A percentile compares a stretch with the other conserved stretches of the same genome.
Conservation (phyloP, 2,888 invertebrate species). For the Drosophila pseudotakahashii region DNA sequence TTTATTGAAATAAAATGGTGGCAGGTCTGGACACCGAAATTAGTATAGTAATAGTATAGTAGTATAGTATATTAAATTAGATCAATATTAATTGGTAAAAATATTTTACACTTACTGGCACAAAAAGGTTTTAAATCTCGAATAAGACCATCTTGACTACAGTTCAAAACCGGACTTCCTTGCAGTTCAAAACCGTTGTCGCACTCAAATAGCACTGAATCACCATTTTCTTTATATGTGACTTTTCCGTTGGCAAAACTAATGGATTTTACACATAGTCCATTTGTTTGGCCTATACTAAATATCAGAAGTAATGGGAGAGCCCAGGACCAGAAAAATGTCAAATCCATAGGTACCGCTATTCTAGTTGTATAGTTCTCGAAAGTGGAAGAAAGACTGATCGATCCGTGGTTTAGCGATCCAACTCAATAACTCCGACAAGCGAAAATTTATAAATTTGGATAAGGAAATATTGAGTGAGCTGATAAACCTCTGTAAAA, state of each 20-base stretch:
- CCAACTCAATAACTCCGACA: not conserved
- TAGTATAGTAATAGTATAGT: too few species aligned
- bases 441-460: not conserved
- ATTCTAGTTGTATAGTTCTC: not conserved
- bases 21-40: too few species aligned
- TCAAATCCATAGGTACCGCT: not conserved
- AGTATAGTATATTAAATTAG: too few species aligned
- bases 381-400: not conserved
- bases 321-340: not conserved
- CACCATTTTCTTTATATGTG: not conserved
- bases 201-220: conserved; percentile 14
- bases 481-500: not conserved
- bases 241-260: not conserved
- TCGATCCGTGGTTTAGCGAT: not conserved
- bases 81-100: not conserved
- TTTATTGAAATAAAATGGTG: too few species aligned
- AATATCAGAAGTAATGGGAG: not conserved
- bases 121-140: conserved; percentile 54
- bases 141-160: not conserved
- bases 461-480: not conserved
- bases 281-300: not conserved
- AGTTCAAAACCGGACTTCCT: conserved; percentile 32
- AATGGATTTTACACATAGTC: not conserved
- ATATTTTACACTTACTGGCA: conserved; percentile 56
- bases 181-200: conserved; percentile 1